Evolutionary conservation across 2,797 vertebrate genomes (phyloP).

Genomic region (Psittacula echo): DNA sequence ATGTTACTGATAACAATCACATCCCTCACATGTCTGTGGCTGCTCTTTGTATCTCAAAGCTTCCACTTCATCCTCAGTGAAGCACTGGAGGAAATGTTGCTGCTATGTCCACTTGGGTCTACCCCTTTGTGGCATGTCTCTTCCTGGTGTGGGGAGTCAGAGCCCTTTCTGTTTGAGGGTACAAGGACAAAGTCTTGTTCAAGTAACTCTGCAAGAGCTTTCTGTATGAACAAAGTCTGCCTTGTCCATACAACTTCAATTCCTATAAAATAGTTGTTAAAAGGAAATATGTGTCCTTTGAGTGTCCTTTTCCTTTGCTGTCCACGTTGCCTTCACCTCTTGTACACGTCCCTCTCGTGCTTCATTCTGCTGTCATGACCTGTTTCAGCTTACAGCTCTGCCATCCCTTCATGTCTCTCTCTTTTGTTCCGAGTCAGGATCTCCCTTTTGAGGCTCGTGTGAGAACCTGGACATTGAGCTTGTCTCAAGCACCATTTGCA

Average conservation of each 20-base stretch:
- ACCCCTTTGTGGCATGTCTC: rapidly evolving
- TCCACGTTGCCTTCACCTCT: background rate
- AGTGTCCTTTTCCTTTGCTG: background rate
- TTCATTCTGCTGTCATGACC: background rate
- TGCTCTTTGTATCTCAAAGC: background rate
- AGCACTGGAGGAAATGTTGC: background rate
- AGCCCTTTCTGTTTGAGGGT: background rate
- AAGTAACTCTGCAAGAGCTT: background rate
- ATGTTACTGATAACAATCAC: rapidly evolving
- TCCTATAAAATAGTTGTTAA: background rate
- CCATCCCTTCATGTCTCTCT: background rate
- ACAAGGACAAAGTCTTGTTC: background rate
- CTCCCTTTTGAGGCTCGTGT: background rate
- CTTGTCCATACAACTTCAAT: background rate
- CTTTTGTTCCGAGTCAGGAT: background rate
- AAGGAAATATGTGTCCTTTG: background rate
- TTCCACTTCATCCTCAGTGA: background rate
- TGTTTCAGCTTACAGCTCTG: background rate
- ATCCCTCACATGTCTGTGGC: background rate
- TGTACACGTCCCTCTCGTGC: background rate
- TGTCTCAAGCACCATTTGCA: background rate
- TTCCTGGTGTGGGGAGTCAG: background rate
- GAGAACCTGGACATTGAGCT: background rate
- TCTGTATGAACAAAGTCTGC: background rate
- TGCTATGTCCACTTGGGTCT: background rate